Evolutionary conservation across 2,113 vertebrate genomes (phyloP), one percentile per base, ranked within the genome.

Genomic region (Suricata suricatta): DNA sequence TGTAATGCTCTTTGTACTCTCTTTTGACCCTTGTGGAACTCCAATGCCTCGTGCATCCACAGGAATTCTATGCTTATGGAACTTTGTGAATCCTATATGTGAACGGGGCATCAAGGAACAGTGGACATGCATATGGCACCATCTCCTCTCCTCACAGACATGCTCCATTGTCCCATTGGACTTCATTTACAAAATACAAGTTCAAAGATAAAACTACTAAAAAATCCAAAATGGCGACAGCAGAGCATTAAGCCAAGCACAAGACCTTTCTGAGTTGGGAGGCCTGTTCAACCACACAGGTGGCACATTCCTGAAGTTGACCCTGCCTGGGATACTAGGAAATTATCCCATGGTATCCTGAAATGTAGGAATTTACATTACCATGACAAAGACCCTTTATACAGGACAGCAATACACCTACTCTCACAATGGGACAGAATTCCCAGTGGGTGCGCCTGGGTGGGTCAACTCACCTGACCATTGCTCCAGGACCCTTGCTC

Each of bases 81-180:
- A 29, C 25, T 52, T 11, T 0, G 0, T 14, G 12, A 44, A 72
- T 38, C 4, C 19, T 47, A 0, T 19, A 2, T 66, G 21, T 44
- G 64, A 44, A 31, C 0, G 29, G 13, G 9, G 12, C 50, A 15
- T n/a, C 88, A 72, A 35, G 81, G 60, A 72, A 91, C 12, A 17
- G 35, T 50, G 9, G 27, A 31, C 0, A 1, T 47, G 9, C 2
- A n/a, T 14, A 64, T 1, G 19, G n/a, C 6, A 1, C 1, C 19
- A 35, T 33, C 17, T 85, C 41, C 68, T 71, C 85, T 60, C 33
- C 50, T 86, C 50, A 54, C 25, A 88, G 3, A 50, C 52, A 19
- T 44, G 7, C 21, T 86, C 29, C 31, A 11, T 5, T 63, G 17
- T 83, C 54, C 33, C 52, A 95, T 3, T 44, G 57, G 50, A 69